Base-by-base conservation (phyloP, 2,797 vertebrate genomes). In the Protosalanx chinensis region DNA sequence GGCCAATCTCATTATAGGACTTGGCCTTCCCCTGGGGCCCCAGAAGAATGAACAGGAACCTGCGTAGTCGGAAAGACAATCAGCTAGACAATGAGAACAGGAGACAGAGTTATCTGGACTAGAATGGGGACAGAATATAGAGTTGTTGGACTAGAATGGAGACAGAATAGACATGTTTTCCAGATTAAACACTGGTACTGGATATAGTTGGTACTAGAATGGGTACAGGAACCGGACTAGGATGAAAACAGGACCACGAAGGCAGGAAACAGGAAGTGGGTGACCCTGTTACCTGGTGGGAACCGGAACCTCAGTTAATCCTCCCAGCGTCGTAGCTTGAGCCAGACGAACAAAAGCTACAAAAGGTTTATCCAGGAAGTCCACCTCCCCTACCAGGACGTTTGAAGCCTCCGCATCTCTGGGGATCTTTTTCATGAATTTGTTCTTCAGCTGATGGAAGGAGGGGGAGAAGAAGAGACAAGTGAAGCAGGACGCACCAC, bases 381-480 rank as follows among this genome's bases (percentile, higher is more conserved):
- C 97, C 74, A 98, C 96, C 80, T 98, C 97, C 0, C 97, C 97
- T 76, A 99, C 95, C 51, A 99, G 88, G 63, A 98, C 95, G 0
- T 99, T 99, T 71, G 97, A 98, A 3, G 97, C 97, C 79, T 99
- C 97, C 0, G 97, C 96, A 51, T 98, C 95, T 79, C 96, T 92
- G n/a, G 97, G 97, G 58, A 99, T 98, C 92, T 99, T 99, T 92
- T 98, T 99, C 91, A 98, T 98, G 89, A 99, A 98, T 71, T 98
- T 99, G 77, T 99, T 98, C 88, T 94, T 98, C 56, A 98, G 83
- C 97, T 98, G 41, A 46, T 12, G 41, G 41, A 81, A 51, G 76
- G 65, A 74, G 0, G 0, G 20, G 33, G 35, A 27, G 6, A 49
- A 29, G 7, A 27, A 27, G 59, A 53, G 53, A 35, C 23, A 49